These are phyloP conservation scores for Gavia stellata DNA, from an alignment of 2,113 vertebrate genomes.

Conservation along the genomic window DNA sequence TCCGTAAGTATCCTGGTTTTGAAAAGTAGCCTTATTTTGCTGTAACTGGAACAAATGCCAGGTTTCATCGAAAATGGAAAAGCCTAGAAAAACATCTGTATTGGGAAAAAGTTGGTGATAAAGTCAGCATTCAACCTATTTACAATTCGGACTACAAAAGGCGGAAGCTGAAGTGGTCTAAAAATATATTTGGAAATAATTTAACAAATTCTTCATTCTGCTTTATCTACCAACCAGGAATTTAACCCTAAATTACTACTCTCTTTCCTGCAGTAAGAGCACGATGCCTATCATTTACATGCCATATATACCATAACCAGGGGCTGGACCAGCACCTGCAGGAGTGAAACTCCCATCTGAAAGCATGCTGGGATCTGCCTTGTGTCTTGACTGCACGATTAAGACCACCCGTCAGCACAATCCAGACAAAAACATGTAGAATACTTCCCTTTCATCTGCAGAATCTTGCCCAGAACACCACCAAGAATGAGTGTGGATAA, in stretches of 20 bases:
- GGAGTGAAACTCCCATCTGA: not conserved
- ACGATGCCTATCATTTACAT: not conserved
- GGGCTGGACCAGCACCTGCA: not conserved
- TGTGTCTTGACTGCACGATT: not conserved
- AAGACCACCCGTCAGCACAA: not conserved
- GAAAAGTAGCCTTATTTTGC: not conserved
- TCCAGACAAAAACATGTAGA: not conserved
- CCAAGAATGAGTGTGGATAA: not conserved
- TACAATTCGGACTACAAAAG: not conserved
- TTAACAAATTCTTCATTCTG: not conserved
- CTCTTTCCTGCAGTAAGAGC: not conserved
- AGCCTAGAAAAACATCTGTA: not conserved
- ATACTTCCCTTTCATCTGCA: not conserved
- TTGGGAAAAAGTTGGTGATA: not conserved
- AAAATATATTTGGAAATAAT: not conserved
- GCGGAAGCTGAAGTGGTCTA: not conserved
- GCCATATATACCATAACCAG: not conserved
- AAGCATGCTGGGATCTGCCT: not conserved
- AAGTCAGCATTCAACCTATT: not conserved
- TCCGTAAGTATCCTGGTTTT: not conserved
- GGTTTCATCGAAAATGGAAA: not conserved
- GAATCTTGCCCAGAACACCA: not conserved
- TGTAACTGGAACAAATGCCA: not conserved
- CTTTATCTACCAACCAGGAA: not conserved
- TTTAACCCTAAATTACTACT: not conserved